phyloP scores from a whole-genome alignment of 2,888 invertebrate species.

The Cheilosia vernalis region DNA sequence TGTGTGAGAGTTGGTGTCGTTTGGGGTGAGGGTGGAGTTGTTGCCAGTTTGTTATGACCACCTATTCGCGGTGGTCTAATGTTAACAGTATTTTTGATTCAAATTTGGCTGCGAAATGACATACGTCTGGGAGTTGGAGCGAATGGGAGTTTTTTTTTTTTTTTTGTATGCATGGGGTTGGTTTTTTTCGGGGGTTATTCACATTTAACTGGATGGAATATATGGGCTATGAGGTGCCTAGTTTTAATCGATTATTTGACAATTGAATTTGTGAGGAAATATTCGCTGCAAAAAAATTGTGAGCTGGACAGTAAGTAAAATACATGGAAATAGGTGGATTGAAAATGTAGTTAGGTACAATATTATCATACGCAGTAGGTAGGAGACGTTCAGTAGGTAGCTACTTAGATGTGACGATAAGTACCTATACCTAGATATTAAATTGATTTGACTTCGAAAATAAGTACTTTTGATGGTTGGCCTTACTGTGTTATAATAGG shows the following conservation, averaged over 20 bases:
- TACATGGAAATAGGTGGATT: not conserved
- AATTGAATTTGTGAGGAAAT: conserved; percentile 33
- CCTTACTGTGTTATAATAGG: no score
- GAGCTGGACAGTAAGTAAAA: conserved; percentile 44
- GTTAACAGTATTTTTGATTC: conserved; percentile 32
- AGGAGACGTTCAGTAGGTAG: no score
- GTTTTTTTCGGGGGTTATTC: conserved; percentile 58
- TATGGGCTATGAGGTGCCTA: conserved; percentile 55
- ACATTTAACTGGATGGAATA: conserved; percentile 28
- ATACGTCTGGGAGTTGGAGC: conserved; percentile 28
- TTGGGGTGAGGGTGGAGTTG: conserved; percentile 59
- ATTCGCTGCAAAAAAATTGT: conserved; percentile 22
- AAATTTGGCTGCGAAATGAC: conserved; percentile 63
- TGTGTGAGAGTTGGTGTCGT: not conserved
- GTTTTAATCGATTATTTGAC: conserved; percentile 70
- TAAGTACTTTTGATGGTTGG: no score
- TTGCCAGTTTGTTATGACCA: conserved; percentile 44
- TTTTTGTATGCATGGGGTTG: not conserved
- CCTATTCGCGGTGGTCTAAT: conserved; percentile 37
- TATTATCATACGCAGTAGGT: no score
- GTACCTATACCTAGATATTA: no score
- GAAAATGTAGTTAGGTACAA: no score
- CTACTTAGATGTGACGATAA: no score
- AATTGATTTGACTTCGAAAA: no score
- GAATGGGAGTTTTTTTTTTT: conserved; percentile 13